A percentile compares a stretch with the other conserved stretches of the same genome.
Conservation (phyloP, 2,888 invertebrate genomes). For the Nomada fucata region DNA sequence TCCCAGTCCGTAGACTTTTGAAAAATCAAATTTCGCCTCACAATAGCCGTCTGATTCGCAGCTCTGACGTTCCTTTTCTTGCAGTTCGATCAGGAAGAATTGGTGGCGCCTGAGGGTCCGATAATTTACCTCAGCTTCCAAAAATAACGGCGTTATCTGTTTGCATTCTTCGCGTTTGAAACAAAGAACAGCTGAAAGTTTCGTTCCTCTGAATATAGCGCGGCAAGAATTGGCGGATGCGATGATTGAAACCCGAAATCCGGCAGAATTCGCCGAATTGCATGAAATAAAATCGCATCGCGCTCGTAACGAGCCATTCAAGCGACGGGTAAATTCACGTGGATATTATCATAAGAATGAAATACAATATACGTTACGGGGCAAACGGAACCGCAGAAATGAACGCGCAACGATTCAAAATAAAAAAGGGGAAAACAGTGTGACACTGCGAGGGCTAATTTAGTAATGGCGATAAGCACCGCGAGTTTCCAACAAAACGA, state of each 20-base stretch:
- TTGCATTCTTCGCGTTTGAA: constrained; percentile 48
- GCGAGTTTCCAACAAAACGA: not conserved
- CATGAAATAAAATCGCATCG: constrained; percentile 50
- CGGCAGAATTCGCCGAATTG: constrained; percentile 42
- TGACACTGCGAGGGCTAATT: too few species aligned
- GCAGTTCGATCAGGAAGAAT: constrained; percentile 8
- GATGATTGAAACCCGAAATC: constrained; percentile 57
- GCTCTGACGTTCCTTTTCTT: not conserved
- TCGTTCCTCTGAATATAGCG: constrained; percentile 44
- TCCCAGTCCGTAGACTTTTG: not conserved
- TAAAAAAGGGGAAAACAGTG: too few species aligned
- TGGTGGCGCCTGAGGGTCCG: constrained; percentile 5
- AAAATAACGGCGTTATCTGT: constrained; percentile 48
- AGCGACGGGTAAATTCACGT: constrained; percentile 15
- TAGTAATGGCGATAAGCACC: too few species aligned
- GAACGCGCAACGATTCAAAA: too few species aligned
- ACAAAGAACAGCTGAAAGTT: constrained; percentile 55
- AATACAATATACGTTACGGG: constrained; percentile 12
- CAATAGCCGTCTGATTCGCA: not conserved
- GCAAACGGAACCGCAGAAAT: constrained; percentile 11
- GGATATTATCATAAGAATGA: constrained; percentile 36
- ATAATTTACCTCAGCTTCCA: constrained; percentile 36
- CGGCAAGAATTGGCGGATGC: constrained; percentile 19
- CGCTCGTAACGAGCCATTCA: constrained; percentile 32
- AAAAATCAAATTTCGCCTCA: not conserved